Percentiles rank a stretch among this genome's conserved stretches.
phyloP scores from a whole-genome alignment of 2,797 vertebrate genomes.

The Ctenopoma multispine region DNA sequence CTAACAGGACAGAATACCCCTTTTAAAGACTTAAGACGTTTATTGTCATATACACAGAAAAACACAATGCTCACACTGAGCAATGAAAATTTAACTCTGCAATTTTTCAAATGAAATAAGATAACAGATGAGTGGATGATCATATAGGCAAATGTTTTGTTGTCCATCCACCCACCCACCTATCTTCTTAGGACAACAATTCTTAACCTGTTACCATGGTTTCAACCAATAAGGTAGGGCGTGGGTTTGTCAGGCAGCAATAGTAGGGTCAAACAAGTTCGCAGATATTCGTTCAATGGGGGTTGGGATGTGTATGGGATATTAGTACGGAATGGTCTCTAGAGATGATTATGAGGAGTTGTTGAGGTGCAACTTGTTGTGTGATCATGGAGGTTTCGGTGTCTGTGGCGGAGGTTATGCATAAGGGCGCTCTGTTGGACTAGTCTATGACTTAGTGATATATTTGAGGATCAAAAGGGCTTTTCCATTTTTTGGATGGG shows the following conservation, averaged over 20 bases:
- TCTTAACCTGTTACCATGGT: conserved; percentile 72
- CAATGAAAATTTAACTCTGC: too few relatives aligned
- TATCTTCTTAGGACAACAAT: conserved; percentile 58
- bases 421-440: background rate
- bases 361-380: conserved; percentile 31
- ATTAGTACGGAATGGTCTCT: conserved; percentile 25
- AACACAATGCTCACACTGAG: too few relatives aligned
- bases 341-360: conserved; percentile 32
- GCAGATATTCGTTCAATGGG: conserved; percentile 55
- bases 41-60: too few relatives aligned
- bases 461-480: conserved; percentile 43
- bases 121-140: conserved; percentile 16
- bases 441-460: conserved; percentile 1
- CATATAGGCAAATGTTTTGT: conserved; percentile 43
- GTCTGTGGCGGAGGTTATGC: background rate
- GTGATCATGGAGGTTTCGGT: background rate
- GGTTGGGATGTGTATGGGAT: conserved; percentile 45
- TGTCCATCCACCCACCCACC: conserved; percentile 41
- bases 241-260: conserved; percentile 35
- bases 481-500: conserved; percentile 24
- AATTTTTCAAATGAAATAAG: background rate
- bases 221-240: conserved; percentile 57
- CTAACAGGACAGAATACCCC: background rate
- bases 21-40: background rate
- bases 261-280: conserved; percentile 64